phyloP scores from a whole-genome alignment of 2,888 invertebrate genomes.

The Hartigia nigra region DNA sequence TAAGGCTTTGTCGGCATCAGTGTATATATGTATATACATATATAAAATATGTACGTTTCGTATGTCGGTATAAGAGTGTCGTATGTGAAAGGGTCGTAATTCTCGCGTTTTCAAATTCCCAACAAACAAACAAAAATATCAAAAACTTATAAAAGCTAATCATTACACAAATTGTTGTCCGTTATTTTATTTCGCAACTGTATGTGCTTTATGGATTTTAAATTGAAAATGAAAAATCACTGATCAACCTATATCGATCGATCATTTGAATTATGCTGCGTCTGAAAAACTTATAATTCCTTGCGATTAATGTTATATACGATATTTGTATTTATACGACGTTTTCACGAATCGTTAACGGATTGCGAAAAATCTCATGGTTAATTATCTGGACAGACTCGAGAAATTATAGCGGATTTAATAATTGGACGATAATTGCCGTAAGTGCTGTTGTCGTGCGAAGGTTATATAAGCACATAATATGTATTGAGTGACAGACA shows the following conservation, averaged over 20 bases:
- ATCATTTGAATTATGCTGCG: background rate
- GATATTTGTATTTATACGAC: background rate
- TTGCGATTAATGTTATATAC: background rate
- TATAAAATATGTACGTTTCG: background rate
- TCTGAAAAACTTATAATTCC: background rate
- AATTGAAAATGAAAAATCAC: background rate
- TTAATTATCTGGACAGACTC: background rate
- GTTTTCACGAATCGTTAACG: background rate
- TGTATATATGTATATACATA: background rate
- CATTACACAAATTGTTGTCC: background rate
- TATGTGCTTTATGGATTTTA: background rate
- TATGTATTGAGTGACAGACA: conserved; percentile 12
- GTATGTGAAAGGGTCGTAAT: background rate
- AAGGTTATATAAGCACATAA: conserved; percentile 16
- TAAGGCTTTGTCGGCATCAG: background rate
- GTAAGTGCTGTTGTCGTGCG: background rate
- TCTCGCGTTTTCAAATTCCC: too few species aligned
- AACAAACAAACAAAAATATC: background rate
- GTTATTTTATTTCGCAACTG: background rate
- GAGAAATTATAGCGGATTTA: background rate
- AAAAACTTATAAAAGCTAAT: background rate
- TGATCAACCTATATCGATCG: too few species aligned
- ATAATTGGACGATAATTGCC: background rate
- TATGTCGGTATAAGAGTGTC: background rate
- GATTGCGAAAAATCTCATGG: conserved; percentile 12